Evolutionary conservation across 2,888 invertebrate genomes (phyloP), one percentile per base, ranked within the genome.

Genomic region (Salpingus planirostris): DNA sequence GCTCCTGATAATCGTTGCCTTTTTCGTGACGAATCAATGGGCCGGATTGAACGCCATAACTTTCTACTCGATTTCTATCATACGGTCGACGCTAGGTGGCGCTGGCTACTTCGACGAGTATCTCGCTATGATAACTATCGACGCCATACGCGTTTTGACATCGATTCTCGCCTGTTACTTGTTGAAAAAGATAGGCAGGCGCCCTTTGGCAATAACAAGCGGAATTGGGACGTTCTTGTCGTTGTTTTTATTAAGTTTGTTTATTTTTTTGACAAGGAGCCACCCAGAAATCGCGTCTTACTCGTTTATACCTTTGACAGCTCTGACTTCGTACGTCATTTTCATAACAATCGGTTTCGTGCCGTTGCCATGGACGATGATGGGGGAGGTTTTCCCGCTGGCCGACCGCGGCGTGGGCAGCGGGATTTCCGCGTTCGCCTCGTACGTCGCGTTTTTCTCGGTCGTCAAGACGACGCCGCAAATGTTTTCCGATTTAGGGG

Each of bases 311-410:
- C 46, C 50, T 3, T 35, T 76, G 44, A 52, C 69, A 42, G 66
- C 70, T 54, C 52, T 76, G 29, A 54, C 78, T 55, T 51, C 65
- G 2, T 78, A 78, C 47, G 76, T 76, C 7, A 66, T 70, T 24
- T 73, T 74, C 28, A 68, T 76, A 27, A 69, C 73, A 1, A 65
- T 23, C 5, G 23, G 11, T 23, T 23, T 25, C 52, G 69, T 77
- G 7, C 79, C 81, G 0, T 52, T 84, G 28, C 82, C 83, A 0
- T 84, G 83, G 76, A 74, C 80, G 15, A 75, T 84, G 73, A 76
- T 79, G 43, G 81, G 81, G 0, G 84, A 85, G 60, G 66, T 84
- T 0, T 82, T 81, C 72, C 80, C 57, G 1, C 24, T 48, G 18
- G 42, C 44, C 13, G 47, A 37, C 13, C 38, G 79, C 15, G 80